phyloP scores from a whole-genome alignment of 64 coral and sea anemone genomes.

The Trachythela sp. region DNA sequence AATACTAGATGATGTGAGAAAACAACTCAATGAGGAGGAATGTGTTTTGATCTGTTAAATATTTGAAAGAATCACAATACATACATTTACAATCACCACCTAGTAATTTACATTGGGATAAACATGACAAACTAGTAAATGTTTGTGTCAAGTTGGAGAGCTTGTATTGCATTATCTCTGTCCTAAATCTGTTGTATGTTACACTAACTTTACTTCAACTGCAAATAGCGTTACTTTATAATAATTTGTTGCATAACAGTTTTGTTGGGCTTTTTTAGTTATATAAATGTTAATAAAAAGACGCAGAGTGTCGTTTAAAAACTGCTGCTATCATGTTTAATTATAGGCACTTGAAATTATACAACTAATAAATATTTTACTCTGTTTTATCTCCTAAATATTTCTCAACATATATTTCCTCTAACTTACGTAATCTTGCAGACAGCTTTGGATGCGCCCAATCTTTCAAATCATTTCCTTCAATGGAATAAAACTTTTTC shows the following conservation, averaged over 20 bases:
- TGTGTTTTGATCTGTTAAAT: not conserved
- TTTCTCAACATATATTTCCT: not conserved
- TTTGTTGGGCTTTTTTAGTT: not conserved
- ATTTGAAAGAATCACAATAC: too few species aligned
- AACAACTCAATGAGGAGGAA: not conserved
- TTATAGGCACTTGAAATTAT: too few species aligned
- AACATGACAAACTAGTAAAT: too few species aligned
- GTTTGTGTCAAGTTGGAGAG: too few species aligned
- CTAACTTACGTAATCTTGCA: conserved; percentile 50
- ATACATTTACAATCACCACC: too few species aligned
- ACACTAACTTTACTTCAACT: not conserved
- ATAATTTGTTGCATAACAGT: not conserved
- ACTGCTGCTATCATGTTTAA: too few species aligned
- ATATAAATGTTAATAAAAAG: too few species aligned
- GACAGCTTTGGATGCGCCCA: conserved; percentile 74
- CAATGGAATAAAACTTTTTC: conserved; percentile 49
- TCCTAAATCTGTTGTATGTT: too few species aligned
- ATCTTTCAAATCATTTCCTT: conserved; percentile 63
- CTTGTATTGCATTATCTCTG: too few species aligned
- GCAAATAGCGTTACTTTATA: not conserved
- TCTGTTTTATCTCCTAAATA: not conserved
- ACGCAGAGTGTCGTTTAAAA: too few species aligned
- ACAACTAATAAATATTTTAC: not conserved
- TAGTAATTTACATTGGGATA: too few species aligned
- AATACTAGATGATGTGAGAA: not conserved